These are phyloP conservation scores for Lepidochrysops patricia DNA, from an alignment of 2,888 invertebrate species.

Conservation along the genomic window DNA sequence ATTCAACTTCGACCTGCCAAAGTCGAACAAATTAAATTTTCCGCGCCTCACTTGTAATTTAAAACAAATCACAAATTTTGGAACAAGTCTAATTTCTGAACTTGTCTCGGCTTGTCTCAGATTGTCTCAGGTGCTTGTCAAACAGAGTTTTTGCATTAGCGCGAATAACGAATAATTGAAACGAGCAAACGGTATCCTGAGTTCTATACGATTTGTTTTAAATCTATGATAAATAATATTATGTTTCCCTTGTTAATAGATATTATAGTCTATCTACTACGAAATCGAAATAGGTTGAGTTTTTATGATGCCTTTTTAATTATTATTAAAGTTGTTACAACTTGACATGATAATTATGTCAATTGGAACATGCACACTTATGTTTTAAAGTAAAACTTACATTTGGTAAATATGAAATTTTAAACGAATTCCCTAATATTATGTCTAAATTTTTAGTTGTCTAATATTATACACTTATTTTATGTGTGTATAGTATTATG, in stretches of 20 bases:
- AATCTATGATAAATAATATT: too few relatives aligned
- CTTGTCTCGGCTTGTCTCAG: too few relatives aligned
- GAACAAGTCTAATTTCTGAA: conserved; percentile 11
- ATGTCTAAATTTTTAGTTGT: too few relatives aligned
- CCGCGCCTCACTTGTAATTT: not conserved
- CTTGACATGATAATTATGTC: conserved; percentile 2
- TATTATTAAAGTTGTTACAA: not conserved
- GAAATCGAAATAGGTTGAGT: not conserved
- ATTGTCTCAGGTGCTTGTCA: conserved; percentile 11
- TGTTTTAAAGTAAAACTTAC: not conserved
- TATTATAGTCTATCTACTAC: not conserved
- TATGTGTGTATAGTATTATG: too few relatives aligned
- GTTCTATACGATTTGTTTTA: not conserved
- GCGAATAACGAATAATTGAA: conserved; percentile 4
- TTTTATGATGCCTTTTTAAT: not conserved
- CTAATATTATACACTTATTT: too few relatives aligned
- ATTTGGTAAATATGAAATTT: not conserved
- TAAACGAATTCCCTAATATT: too few relatives aligned
- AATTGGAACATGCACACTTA: not conserved
- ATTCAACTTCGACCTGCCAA: not conserved
- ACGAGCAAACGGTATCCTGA: not conserved
- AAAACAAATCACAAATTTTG: not conserved
- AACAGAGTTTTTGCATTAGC: conserved; percentile 9
- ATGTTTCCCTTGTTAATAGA: too few relatives aligned
- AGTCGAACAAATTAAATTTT: not conserved